Conservation (phyloP, 2,888 invertebrate species). For the Scotopteryx bipunctaria region DNA sequence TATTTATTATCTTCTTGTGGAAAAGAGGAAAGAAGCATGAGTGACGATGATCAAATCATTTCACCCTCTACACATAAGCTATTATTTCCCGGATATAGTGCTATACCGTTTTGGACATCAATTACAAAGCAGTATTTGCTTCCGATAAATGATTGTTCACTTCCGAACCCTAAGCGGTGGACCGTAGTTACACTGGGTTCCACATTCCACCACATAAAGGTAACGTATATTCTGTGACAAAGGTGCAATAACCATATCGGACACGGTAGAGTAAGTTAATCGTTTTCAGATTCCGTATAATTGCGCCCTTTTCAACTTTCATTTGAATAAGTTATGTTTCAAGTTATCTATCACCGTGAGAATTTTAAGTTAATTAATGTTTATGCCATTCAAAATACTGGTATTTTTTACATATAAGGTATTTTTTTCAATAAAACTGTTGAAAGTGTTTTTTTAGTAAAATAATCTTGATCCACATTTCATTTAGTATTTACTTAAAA, state of each 20-base stretch:
- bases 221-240: constrained; percentile 5
- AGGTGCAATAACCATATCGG: constrained; percentile 42
- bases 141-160: constrained; percentile 68
- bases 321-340: constrained; percentile 26
- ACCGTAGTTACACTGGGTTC: constrained; percentile 47
- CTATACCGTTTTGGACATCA: constrained; percentile 56
- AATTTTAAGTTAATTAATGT: neutral
- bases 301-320: constrained; percentile 5
- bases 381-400: too few relatives aligned
- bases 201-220: constrained; percentile 52
- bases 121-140: constrained; percentile 55
- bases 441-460: too few relatives aligned
- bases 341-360: constrained; percentile 14
- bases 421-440: too few relatives aligned
- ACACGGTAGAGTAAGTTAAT: constrained; percentile 37
- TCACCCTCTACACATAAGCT: constrained; percentile 17
- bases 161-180: constrained; percentile 61
- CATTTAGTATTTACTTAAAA: too few relatives aligned
- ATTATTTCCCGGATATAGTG: constrained; percentile 23
- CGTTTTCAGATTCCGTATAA: constrained; percentile 27
- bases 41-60: constrained; percentile 13
- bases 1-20: neutral
- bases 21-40: neutral
- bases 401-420: too few relatives aligned
- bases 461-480: too few relatives aligned